Percentiles rank a stretch among this genome's conserved stretches.
These are phyloP conservation scores for Ptilodon capucinus DNA, from an alignment of 2,888 invertebrate species.

Conservation along the genomic window DNA sequence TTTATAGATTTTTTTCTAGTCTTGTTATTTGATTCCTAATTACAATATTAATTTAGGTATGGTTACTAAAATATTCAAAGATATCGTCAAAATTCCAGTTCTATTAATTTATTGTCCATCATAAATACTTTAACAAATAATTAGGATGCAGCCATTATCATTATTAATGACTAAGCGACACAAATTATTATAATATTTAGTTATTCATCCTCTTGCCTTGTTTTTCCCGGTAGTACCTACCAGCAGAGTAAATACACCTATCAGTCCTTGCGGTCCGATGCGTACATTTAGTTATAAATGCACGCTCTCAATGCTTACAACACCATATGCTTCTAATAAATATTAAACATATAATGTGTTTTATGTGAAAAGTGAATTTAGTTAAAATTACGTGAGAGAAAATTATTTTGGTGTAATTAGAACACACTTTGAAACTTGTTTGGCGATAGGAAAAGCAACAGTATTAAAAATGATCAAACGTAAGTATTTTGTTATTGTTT, in stretches of 20 bases:
- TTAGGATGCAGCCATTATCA: neutral
- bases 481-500: conserved; percentile 27
- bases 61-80: no score
- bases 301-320: conserved; percentile 28
- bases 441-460: neutral
- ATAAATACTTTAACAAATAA: neutral
- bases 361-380: neutral
- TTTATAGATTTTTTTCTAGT: no score
- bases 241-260: conserved; percentile 7
- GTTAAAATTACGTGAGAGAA: neutral
- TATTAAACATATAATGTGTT: neutral
- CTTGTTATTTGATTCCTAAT: no score
- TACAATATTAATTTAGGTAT: no score
- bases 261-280: conserved; percentile 6
- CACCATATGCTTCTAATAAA: conserved; percentile 17
- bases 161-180: neutral
- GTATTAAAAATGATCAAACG: conserved; percentile 44
- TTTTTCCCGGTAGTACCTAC: conserved; percentile 38
- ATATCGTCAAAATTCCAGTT: no score
- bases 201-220: conserved; percentile 20
- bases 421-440: no score
- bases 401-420: neutral
- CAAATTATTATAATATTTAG: neutral
- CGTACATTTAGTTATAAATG: conserved; percentile 33
- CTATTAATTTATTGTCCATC: no score